Conservation (phyloP, 1,140 invertebrate genomes). For the Limonius californicus region DNA sequence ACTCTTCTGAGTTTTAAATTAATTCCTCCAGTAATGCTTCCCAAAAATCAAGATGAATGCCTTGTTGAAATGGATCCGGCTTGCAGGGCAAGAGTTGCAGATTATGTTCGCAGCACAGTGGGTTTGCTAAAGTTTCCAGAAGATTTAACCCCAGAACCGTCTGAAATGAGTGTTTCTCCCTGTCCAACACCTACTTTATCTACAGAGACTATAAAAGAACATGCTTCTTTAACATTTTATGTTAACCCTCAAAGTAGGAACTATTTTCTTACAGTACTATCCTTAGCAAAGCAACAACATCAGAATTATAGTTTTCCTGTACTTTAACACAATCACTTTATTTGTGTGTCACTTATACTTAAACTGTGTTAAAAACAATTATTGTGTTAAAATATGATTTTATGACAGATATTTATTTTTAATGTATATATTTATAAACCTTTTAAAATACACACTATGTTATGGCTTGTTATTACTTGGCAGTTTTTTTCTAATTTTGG, state of each 20-base stretch:
- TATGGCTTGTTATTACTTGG: no score
- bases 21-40: slow-evolving; percentile 17
- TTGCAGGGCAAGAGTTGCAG: slow-evolving; percentile 52
- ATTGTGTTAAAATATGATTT: neutral
- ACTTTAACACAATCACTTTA: slow-evolving; percentile 27
- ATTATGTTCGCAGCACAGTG: slow-evolving; percentile 53
- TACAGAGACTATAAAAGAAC: slow-evolving; percentile 31
- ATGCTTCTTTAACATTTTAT: slow-evolving; percentile 49
- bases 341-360: neutral
- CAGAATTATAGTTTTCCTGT: slow-evolving; percentile 34
- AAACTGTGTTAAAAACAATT: neutral
- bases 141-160: slow-evolving; percentile 29
- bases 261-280: slow-evolving; percentile 51
- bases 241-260: slow-evolving; percentile 49
- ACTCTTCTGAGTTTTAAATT: slow-evolving; percentile 47
- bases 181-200: slow-evolving; percentile 37
- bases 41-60: slow-evolving; percentile 37
- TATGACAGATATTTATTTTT: neutral
- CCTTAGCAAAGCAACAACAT: slow-evolving; percentile 50
- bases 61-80: slow-evolving; percentile 52
- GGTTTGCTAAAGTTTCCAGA: slow-evolving; percentile 44
- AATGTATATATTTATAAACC: no score
- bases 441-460: no score
- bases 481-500: no score
- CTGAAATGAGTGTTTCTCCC: slow-evolving; percentile 40